These are phyloP conservation scores for Scelioninae gen. 1 DNA, from an alignment of 2,888 invertebrate genomes.

Conservation along the genomic window DNA sequence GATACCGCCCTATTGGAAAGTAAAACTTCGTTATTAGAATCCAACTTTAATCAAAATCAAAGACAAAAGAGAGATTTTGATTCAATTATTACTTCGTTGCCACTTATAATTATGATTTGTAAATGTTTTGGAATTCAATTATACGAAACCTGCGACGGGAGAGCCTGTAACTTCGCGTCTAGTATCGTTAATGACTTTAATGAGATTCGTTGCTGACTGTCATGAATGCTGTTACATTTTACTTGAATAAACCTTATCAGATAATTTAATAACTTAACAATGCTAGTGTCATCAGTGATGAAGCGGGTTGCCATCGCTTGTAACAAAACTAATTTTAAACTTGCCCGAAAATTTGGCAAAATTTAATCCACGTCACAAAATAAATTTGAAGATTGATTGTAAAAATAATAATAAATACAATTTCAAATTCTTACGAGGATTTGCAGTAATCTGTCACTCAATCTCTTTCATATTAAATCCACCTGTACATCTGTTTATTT, in stretches of 20 bases:
- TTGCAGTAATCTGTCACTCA: too few species aligned
- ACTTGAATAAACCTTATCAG: constrained; percentile 47
- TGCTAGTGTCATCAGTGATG: constrained; percentile 14
- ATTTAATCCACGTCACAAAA: neutral
- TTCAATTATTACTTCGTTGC: constrained; percentile 48
- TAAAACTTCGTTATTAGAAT: constrained; percentile 46
- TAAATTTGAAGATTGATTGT: too few species aligned
- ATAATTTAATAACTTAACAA: constrained; percentile 53
- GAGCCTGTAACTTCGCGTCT: constrained; percentile 35
- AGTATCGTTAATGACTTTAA: constrained; percentile 57
- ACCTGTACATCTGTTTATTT: too few species aligned
- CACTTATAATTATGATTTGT: constrained; percentile 57
- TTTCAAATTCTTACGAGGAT: too few species aligned
- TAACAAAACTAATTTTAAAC: constrained; percentile 15
- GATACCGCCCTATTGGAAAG: constrained; percentile 24
- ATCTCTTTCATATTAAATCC: too few species aligned
- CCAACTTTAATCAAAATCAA: constrained; percentile 34
- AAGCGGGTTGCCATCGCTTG: constrained; percentile 11
- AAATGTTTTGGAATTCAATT: constrained; percentile 56
- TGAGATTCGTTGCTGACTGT: constrained; percentile 54
- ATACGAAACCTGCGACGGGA: constrained; percentile 37
- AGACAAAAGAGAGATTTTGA: constrained; percentile 37
- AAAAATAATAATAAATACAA: too few species aligned
- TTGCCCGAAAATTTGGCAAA: neutral
- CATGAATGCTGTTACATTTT: constrained; percentile 54